phyloP scores from a whole-genome alignment of 2,888 invertebrate genomes.

The Luffia ferchaultella region DNA sequence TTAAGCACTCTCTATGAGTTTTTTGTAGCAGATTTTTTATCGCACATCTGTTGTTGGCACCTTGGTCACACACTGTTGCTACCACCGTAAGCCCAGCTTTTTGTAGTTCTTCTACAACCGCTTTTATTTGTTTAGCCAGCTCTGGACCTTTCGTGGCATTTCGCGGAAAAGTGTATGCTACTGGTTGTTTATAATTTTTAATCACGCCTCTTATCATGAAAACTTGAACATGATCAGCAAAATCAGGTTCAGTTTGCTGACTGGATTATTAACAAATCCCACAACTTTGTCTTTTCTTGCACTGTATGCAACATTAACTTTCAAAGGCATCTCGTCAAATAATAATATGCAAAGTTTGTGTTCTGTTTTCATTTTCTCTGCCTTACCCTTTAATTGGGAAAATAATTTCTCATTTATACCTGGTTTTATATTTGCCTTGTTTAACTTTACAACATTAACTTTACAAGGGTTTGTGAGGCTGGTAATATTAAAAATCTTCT shows the following conservation, averaged over 20 bases:
- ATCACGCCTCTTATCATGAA: conserved; percentile 15
- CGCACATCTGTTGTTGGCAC: conserved; percentile 16
- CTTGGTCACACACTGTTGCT: conserved; percentile 23
- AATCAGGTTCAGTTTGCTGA: neutral
- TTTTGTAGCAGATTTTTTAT: neutral
- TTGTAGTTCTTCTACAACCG: conserved; percentile 4
- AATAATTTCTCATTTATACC: neutral
- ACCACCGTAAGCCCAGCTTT: conserved; percentile 17
- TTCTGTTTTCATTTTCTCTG: neutral
- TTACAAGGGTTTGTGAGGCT: neutral
- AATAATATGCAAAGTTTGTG: neutral
- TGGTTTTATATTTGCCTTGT: neutral
- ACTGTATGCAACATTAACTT: neutral
- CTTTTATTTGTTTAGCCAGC: conserved; percentile 10
- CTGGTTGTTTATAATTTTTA: conserved; percentile 19
- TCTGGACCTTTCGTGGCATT: neutral
- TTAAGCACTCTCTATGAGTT: neutral
- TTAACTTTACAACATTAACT: too few relatives aligned
- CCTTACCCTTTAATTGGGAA: neutral
- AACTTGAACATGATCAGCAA: conserved; percentile 3
- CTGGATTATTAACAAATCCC: conserved; percentile 18
- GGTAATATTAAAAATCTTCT: neutral
- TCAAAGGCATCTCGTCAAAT: neutral
- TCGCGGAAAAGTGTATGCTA: conserved; percentile 11
- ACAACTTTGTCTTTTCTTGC: neutral